A percentile compares a stretch with the other conserved stretches of the same genome.
Conservation (phyloP, 2,888 invertebrate species). For the Nyleta sp. region DNA sequence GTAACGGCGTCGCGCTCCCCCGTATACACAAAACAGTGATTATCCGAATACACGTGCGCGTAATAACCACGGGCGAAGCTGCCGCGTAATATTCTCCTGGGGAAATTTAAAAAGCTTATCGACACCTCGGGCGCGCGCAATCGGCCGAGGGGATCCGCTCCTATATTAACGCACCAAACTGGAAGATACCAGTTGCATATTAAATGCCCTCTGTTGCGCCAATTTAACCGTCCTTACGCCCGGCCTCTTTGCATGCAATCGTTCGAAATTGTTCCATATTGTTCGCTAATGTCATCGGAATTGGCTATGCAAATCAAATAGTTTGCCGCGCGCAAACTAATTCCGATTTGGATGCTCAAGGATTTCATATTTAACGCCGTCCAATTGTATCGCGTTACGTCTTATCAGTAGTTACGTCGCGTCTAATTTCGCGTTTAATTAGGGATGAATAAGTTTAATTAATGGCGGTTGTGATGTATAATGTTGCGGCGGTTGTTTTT, state of each 20-base stretch:
- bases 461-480: too few relatives aligned
- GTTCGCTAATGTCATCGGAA: conserved; percentile 57
- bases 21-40: conserved; percentile 55
- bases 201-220: conserved; percentile 48
- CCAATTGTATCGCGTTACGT: conserved; percentile 24
- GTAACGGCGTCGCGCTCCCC: conserved; percentile 18
- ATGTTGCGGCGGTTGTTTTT: too few relatives aligned
- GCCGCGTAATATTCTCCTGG: conserved; percentile 62
- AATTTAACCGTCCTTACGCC: conserved; percentile 34
- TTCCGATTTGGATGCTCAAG: conserved; percentile 27
- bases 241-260: conserved; percentile 38
- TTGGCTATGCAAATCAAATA: conserved; percentile 58
- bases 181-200: conserved; percentile 62
- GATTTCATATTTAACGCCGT: conserved; percentile 39
- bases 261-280: conserved; percentile 56
- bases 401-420: conserved; percentile 16
- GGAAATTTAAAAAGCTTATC: conserved; percentile 67
- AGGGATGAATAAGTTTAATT: too few relatives aligned
- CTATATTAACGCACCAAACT: conserved; percentile 58
- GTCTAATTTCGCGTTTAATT: conserved; percentile 22
- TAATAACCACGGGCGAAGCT: conserved; percentile 66
- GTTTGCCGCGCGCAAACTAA: conserved; percentile 42
- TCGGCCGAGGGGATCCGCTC: conserved; percentile 46
- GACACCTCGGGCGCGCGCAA: conserved; percentile 61
- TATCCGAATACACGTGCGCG: conserved; percentile 67